Conservation (phyloP, 2,797 vertebrate species). For the Halcyon leucocephala region DNA sequence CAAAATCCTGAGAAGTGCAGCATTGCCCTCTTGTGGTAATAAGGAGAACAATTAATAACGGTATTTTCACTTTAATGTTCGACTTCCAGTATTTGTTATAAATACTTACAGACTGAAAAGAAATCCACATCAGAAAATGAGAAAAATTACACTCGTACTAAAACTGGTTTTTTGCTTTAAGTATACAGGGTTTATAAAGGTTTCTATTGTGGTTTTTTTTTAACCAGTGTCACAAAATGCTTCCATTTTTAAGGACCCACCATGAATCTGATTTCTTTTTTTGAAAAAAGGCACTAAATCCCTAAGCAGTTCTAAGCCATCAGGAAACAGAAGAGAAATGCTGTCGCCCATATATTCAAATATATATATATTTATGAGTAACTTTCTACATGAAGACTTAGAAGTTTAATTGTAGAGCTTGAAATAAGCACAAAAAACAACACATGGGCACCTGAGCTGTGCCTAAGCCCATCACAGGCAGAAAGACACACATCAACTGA, state of each 20-base stretch:
- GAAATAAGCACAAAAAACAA: not conserved
- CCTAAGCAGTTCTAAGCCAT: conserved; percentile 5
- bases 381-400: not conserved
- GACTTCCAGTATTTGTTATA: conserved; percentile 11
- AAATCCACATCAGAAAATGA: not conserved
- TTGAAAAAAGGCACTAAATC: conserved; percentile 71
- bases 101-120: conserved; percentile 17
- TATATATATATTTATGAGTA: not conserved
- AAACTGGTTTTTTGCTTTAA: not conserved
- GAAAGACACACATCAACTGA: not conserved
- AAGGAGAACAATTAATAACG: not conserved
- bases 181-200: conserved; percentile 2
- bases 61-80: not conserved
- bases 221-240: conserved; percentile 17
- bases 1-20: not conserved
- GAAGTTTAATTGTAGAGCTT: not conserved
- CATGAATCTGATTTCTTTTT: conserved; percentile 19
- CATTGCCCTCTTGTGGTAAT: conserved; percentile 27
- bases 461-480: not conserved
- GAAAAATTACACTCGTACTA: not conserved
- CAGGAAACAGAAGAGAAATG: conserved; percentile 19
- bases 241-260: not conserved
- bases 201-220: not conserved
- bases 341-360: not conserved
- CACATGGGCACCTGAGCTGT: not conserved